phyloP scores from a whole-genome alignment of 2,888 invertebrate species.

The Epinotia bilunana region DNA sequence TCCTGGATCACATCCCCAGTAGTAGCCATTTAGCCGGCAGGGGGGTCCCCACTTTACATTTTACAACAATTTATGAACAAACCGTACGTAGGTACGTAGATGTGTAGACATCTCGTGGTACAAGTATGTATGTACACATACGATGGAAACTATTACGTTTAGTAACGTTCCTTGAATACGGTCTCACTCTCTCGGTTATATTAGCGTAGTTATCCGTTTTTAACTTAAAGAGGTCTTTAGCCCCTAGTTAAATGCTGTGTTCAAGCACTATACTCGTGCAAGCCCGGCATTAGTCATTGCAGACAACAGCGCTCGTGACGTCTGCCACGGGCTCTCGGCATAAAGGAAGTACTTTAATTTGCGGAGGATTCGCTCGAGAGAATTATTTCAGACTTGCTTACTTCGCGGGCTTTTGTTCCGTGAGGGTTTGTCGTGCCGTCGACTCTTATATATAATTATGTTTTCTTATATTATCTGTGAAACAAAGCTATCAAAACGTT shows the following conservation, averaged over 20 bases:
- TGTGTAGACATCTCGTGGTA: too few species aligned
- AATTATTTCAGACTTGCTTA: conserved; percentile 58
- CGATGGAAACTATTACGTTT: not conserved
- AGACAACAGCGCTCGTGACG: conserved; percentile 60
- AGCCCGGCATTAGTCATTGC: conserved; percentile 49
- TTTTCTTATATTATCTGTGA: not conserved
- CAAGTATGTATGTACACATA: not conserved
- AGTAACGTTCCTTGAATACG: not conserved
- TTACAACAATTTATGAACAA: too few species aligned
- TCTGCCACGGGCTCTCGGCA: conserved; percentile 54
- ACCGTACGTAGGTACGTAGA: too few species aligned
- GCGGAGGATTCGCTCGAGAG: conserved; percentile 54
- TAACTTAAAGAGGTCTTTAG: conserved; percentile 21
- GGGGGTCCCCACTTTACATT: too few species aligned
- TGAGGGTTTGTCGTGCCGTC: conserved; percentile 16
- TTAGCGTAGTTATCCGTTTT: not conserved
- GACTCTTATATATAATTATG: not conserved
- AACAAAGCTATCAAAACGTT: not conserved
- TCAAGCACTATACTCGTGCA: conserved; percentile 32
- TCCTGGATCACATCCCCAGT: too few species aligned
- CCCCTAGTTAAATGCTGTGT: conserved; percentile 1
- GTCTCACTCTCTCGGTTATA: not conserved
- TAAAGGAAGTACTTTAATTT: conserved; percentile 63
- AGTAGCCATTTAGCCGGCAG: too few species aligned
- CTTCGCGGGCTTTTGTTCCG: conserved; percentile 51